phyloP scores from a whole-genome alignment of 2,888 invertebrate genomes.

The Odontocolon sp. region DNA sequence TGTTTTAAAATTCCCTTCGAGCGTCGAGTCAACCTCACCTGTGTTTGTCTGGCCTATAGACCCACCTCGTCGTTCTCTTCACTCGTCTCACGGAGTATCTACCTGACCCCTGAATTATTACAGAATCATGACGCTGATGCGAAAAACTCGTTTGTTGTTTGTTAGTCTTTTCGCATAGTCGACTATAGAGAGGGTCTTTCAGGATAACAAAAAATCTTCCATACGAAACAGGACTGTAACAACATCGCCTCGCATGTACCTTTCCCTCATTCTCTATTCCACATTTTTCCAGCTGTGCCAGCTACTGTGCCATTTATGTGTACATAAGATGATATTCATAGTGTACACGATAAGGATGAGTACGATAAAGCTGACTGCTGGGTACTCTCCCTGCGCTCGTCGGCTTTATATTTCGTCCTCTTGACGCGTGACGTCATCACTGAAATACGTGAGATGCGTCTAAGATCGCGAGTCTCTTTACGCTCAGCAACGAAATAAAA shows the following conservation, averaged over 20 bases:
- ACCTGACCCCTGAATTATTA: not conserved
- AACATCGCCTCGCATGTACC: not conserved
- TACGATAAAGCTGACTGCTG: constrained; percentile 39
- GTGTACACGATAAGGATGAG: constrained; percentile 7
- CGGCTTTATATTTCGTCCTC: constrained; percentile 78
- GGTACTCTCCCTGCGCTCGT: constrained; percentile 53
- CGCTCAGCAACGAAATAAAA: constrained; percentile 45
- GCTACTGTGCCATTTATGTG: not conserved
- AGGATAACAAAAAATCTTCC: constrained; percentile 25
- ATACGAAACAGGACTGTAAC: constrained; percentile 1
- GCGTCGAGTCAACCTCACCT: no score
- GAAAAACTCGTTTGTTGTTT: constrained; percentile 22
- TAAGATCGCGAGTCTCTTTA: constrained; percentile 33
- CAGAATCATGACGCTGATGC: not conserved
- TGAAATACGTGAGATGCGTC: constrained; percentile 78
- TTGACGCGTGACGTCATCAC: constrained; percentile 81
- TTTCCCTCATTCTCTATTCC: constrained; percentile 11
- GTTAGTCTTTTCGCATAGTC: constrained; percentile 7
- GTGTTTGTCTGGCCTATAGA: no score
- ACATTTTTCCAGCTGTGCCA: not conserved
- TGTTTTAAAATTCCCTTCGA: no score
- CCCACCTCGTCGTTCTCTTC: no score
- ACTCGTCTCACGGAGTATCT: no score
- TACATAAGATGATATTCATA: not conserved
- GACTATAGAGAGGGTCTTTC: constrained; percentile 45